phyloP scores from a whole-genome alignment of 2,888 invertebrate genomes.

The Sphaerophoria rueppellii region DNA sequence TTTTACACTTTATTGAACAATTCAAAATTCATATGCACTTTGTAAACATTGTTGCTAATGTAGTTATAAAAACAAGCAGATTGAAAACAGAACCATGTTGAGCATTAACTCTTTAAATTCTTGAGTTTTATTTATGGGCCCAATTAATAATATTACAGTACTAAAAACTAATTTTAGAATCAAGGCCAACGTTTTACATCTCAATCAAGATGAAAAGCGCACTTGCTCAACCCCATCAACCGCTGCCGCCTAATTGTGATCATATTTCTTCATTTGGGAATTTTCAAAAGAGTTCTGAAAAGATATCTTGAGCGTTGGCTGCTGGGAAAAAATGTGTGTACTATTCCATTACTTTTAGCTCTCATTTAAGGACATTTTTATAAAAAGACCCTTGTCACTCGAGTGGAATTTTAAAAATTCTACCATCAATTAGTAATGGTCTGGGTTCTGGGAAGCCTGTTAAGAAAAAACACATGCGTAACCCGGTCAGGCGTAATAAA shows the following conservation, averaged over 20 bases:
- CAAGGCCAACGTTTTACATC: slow-evolving; percentile 39
- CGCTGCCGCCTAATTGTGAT: slow-evolving; percentile 40
- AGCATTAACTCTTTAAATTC: neutral
- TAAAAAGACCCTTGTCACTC: slow-evolving; percentile 24
- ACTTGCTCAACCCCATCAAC: slow-evolving; percentile 47
- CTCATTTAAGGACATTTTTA: neutral
- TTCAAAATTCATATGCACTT: neutral
- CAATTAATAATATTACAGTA: slow-evolving; percentile 48
- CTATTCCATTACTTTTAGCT: neutral
- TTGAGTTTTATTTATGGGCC: slow-evolving; percentile 59
- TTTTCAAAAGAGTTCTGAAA: neutral
- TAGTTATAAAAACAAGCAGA: slow-evolving; percentile 45
- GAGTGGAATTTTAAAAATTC: slow-evolving; percentile 48
- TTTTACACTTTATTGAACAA: no score
- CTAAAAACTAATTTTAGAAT: slow-evolving; percentile 25
- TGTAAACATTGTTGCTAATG: neutral
- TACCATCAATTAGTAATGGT: slow-evolving; percentile 65
- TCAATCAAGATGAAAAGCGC: neutral
- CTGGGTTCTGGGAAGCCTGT: slow-evolving; percentile 41
- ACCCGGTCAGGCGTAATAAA: slow-evolving; percentile 70
- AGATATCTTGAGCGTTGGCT: slow-evolving; percentile 2
- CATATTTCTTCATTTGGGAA: slow-evolving; percentile 32
- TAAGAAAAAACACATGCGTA: slow-evolving; percentile 51
- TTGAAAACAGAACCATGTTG: slow-evolving; percentile 47
- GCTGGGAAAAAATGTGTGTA: slow-evolving; percentile 6